phyloP scores from a whole-genome alignment of 2,888 invertebrate genomes.

The Hirtodrosophila trivittata region DNA sequence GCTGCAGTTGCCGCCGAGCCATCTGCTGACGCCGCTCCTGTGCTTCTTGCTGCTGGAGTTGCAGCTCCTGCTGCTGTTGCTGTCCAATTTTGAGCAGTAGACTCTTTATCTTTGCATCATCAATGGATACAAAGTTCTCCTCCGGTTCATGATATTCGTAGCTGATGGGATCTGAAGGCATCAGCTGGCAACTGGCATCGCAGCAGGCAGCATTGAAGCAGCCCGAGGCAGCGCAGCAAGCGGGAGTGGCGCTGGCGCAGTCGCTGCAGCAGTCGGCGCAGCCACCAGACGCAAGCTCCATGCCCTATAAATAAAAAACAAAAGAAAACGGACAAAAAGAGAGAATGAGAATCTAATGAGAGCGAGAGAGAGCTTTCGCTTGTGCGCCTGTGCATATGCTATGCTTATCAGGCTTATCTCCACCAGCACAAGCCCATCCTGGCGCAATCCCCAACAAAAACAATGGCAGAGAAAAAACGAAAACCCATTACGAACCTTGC shows the following conservation, averaged over 20 bases:
- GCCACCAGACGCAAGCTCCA: conserved; percentile 54
- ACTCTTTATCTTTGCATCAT: conserved; percentile 81
- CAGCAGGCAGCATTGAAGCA: conserved; percentile 49
- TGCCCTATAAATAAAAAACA: conserved; percentile 20
- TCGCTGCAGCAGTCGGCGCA: conserved; percentile 64
- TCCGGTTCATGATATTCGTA: conserved; percentile 80
- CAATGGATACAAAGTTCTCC: conserved; percentile 83
- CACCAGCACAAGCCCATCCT: conserved; percentile 32
- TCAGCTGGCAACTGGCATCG: conserved; percentile 51
- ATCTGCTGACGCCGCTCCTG: conserved; percentile 31
- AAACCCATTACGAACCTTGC: conserved; percentile 32
- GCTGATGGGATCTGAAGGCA: conserved; percentile 43
- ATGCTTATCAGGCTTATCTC: conserved; percentile 41
- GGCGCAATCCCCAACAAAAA: conserved; percentile 7
- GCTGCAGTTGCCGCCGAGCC: conserved; percentile 24
- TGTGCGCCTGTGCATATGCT: conserved; percentile 55
- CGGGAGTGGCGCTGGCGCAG: conserved; percentile 32
- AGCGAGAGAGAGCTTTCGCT: conserved; percentile 19
- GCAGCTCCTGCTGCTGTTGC: conserved; percentile 61
- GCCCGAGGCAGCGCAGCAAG: conserved; percentile 46
- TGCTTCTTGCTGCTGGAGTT: conserved; percentile 23
- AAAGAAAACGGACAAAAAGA: conserved; percentile 1
- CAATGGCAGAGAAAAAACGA: neutral
- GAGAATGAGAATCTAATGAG: neutral
- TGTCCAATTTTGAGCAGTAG: conserved; percentile 77